Conservation (phyloP, 1,140 invertebrate genomes). For the Drosophila paulistorum region DNA sequence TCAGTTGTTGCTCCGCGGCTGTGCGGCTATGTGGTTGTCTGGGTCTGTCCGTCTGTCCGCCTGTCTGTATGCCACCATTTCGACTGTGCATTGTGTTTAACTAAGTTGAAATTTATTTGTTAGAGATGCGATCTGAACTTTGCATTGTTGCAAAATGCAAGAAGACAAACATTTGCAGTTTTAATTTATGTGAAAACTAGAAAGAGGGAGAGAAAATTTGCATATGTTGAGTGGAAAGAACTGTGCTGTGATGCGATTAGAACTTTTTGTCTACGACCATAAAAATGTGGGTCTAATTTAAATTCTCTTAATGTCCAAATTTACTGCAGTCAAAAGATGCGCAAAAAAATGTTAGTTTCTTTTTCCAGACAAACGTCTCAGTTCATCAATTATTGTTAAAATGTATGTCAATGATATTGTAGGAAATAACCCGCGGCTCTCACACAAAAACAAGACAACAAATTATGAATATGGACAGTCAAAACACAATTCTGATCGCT, state of each 20-base stretch:
- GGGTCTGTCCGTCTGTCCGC: slow-evolving; percentile 16
- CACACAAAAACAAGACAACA: slow-evolving; percentile 17
- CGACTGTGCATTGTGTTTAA: slow-evolving; percentile 71
- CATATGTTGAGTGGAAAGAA: slow-evolving; percentile 39
- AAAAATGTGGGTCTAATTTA: neutral
- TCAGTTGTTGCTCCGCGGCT: slow-evolving; percentile 41
- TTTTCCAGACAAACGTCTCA: slow-evolving; percentile 35
- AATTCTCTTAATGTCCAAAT: neutral
- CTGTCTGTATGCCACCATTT: slow-evolving; percentile 37
- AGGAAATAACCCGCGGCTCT: slow-evolving; percentile 8
- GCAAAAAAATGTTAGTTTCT: slow-evolving; percentile 32
- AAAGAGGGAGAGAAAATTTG: slow-evolving; percentile 28
- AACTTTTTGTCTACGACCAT: slow-evolving; percentile 6
- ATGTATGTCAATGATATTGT: slow-evolving; percentile 58
- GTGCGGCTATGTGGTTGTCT: neutral
- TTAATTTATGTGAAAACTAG: slow-evolving; percentile 68
- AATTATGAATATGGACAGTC: slow-evolving; percentile 11
- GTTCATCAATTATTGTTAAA: slow-evolving; percentile 38
- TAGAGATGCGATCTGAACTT: slow-evolving; percentile 69
- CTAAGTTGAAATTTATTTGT: slow-evolving; percentile 67
- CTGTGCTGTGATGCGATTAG: slow-evolving; percentile 4
- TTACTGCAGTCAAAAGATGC: neutral
- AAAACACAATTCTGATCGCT: slow-evolving; percentile 39
- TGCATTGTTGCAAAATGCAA: slow-evolving; percentile 55
- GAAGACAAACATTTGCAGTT: slow-evolving; percentile 61